A percentile compares a stretch with the other conserved stretches of the same genome.
phyloP scores from a whole-genome alignment of 2,888 invertebrate genomes.

The Sialis lutaria region DNA sequence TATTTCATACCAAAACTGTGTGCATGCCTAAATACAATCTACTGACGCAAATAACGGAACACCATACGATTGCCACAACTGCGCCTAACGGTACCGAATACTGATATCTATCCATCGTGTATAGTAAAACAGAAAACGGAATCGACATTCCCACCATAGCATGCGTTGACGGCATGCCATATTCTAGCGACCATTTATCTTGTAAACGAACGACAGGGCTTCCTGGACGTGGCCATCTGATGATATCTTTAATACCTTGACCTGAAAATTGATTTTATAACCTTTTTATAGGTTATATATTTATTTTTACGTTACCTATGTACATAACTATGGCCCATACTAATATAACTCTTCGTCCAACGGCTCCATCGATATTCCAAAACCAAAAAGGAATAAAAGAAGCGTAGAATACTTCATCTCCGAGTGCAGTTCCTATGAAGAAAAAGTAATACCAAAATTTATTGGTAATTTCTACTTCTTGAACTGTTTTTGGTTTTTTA shows the following conservation, averaged over 20 bases:
- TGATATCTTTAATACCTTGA: constrained; percentile 76
- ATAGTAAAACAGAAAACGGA: constrained; percentile 68
- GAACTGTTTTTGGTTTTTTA: constrained; percentile 11
- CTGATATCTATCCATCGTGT: constrained; percentile 65
- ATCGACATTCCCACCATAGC: constrained; percentile 82
- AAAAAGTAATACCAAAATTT: constrained; percentile 75
- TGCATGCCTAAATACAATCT: constrained; percentile 89
- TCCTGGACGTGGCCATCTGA: constrained; percentile 72
- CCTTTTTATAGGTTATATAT: not conserved
- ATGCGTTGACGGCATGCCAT: constrained; percentile 92
- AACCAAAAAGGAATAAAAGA: constrained; percentile 88
- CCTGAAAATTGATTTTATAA: constrained; percentile 29
- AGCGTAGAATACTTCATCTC: constrained; percentile 82
- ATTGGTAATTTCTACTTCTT: constrained; percentile 35
- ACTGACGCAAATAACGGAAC: constrained; percentile 64
- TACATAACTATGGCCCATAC: constrained; percentile 76
- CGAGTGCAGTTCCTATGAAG: constrained; percentile 66
- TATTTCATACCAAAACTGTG: constrained; percentile 57
- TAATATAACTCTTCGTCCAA: constrained; percentile 64
- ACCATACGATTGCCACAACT: constrained; percentile 45
- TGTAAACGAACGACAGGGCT: constrained; percentile 73
- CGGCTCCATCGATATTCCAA: constrained; percentile 83
- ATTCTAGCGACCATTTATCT: constrained; percentile 77
- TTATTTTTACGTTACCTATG: constrained; percentile 37
- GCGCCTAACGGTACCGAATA: constrained; percentile 42